Base-by-base conservation (phyloP, 2,888 invertebrate species). In the Lymantria dispar region DNA sequence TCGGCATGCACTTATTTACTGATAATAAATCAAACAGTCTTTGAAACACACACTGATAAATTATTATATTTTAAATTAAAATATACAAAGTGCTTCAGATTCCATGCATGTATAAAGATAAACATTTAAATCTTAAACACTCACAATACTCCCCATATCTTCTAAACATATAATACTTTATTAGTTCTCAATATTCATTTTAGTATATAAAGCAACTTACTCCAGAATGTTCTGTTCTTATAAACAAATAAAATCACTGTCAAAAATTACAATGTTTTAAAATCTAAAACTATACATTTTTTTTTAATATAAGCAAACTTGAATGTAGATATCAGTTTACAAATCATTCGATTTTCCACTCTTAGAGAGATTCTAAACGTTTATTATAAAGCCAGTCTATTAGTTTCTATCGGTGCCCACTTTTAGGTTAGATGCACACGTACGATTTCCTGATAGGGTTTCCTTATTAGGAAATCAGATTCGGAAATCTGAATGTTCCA, bases 331-430 rank as follows among this genome's bases (percentile, higher is more conserved):
- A 43, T 38, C n/a, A 38, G 46, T 48, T 58, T 52, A n/a, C 48
- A 48, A 50, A 59, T 60, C 42, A 49, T 60, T 52, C 41, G 55
- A 56, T 56, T 65, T 7, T n/a, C 61, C 58, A 80, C 88, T 87
- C 87, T 89, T 83, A 70, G 48, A 88, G 88, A 89, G 88, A 89
- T 88, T 88, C 87, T 71, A 72, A 74, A 73, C 68, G 74, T 75
- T 70, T 64, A 13, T 74, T 72, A 71, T 82, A 3, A 48, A 81
- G 72, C 82, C 88, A 89, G 87, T 88, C 88, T 86, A 81, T 83
- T 70, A 74, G 83, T 85, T 83, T 57, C 76, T 77, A 75, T 77
- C 76, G 71, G 76, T 76, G 83, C 85, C 84, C 86, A 56, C 63
- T 63, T 58, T 53, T 53, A 49, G n/a, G n/a, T n/a, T n/a, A n/a